A percentile compares a stretch with the other conserved stretches of the same genome.
phyloP scores from a whole-genome alignment of 2,113 vertebrate genomes.

The Bufo bufo region DNA sequence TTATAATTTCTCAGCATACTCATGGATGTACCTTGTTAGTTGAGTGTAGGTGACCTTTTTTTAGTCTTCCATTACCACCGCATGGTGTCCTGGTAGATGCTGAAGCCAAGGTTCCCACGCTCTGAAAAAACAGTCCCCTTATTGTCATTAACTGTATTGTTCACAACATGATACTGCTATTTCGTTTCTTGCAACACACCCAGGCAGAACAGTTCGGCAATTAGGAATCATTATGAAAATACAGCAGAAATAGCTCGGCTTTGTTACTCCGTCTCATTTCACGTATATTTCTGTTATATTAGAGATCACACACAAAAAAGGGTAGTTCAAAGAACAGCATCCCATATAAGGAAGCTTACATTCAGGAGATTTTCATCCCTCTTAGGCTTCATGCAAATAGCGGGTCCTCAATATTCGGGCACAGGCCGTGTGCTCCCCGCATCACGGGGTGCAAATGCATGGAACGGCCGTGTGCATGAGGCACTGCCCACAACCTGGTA shows the following conservation, averaged over 20 bases:
- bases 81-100: conserved; percentile 2
- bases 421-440: too few relatives aligned
- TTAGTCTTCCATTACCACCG: conserved; percentile 25
- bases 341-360: neutral
- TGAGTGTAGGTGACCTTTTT: conserved; percentile 28
- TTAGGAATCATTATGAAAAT: conserved; percentile 27
- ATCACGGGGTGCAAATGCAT: too few relatives aligned
- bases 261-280: conserved; percentile 35
- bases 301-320: neutral
- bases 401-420: too few relatives aligned
- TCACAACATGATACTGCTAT: conserved; percentile 36
- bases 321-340: neutral
- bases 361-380: neutral
- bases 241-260: conserved; percentile 20
- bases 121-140: conserved; percentile 22
- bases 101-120: conserved; percentile 36
- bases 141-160: conserved; percentile 41
- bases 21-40: conserved; percentile 8
- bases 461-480: too few relatives aligned
- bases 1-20: conserved; percentile 6
- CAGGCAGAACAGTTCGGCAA: conserved; percentile 24
- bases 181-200: conserved; percentile 13
- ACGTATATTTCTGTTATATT: conserved; percentile 10
- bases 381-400: neutral
- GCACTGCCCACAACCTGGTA: neutral